Evolutionary conservation across 2,797 vertebrate species (phyloP).

Genomic region (Manis pentadactyla): DNA sequence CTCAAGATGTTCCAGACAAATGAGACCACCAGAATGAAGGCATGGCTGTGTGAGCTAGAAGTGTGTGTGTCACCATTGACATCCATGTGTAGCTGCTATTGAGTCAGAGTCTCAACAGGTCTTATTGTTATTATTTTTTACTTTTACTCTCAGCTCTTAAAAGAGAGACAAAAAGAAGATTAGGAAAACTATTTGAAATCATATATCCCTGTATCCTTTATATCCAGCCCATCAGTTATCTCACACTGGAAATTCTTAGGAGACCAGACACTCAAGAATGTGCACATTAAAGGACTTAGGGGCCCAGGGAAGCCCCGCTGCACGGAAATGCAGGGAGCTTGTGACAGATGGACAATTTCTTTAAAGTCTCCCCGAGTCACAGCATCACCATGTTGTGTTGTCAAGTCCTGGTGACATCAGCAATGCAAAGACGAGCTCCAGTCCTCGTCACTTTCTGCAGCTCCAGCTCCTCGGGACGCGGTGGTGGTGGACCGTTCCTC

Average conservation of each 20-base stretch:
- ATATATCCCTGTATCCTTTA: not conserved
- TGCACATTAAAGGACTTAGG: not conserved
- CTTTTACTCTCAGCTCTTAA: not conserved
- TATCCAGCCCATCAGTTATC: not conserved
- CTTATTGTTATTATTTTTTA: not conserved
- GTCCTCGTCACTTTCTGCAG: not conserved
- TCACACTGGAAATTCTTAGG: not conserved
- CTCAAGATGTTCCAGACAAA: not conserved
- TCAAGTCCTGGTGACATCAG: not conserved
- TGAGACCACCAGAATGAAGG: not conserved
- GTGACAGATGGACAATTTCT: too few species aligned
- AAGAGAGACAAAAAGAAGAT: not conserved
- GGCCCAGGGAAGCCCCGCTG: not conserved
- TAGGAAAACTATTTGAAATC: not conserved
- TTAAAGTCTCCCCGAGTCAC: not conserved
- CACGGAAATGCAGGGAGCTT: not conserved
- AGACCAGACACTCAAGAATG: not conserved
- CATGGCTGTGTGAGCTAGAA: not conserved
- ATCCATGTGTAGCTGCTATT: not conserved
- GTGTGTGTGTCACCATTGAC: not conserved
- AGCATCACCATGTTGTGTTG: not conserved
- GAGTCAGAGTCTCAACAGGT: not conserved
- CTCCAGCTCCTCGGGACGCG: not conserved
- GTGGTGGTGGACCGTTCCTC: fast-evolving
- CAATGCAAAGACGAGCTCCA: not conserved